phyloP scores from a whole-genome alignment of 2,888 invertebrate species.

The Anthrax anthrax region DNA sequence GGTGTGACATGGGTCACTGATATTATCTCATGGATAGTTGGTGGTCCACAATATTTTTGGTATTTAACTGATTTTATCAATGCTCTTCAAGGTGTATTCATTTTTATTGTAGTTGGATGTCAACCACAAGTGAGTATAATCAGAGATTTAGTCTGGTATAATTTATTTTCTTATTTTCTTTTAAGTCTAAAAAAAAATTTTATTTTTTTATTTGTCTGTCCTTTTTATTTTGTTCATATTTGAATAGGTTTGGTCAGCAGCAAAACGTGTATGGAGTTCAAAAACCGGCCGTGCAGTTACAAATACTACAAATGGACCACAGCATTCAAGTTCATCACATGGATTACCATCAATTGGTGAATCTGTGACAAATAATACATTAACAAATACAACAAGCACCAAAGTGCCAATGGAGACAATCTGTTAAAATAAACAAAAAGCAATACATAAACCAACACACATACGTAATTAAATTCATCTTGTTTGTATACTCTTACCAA shows the following conservation, averaged over 20 bases:
- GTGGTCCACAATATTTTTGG: conserved; percentile 69
- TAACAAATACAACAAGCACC: conserved; percentile 39
- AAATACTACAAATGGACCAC: conserved; percentile 46
- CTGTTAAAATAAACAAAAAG: conserved; percentile 33
- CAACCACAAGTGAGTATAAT: conserved; percentile 64
- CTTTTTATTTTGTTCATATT: conserved; percentile 4
- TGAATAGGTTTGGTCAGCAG: conserved; percentile 46
- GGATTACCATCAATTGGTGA: conserved; percentile 70
- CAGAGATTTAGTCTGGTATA: too few species aligned
- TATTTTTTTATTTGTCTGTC: neutral
- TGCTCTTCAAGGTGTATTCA: conserved; percentile 74
- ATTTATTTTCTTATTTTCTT: too few species aligned
- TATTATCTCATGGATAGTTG: conserved; percentile 69
- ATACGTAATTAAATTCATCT: neutral
- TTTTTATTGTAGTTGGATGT: conserved; percentile 77
- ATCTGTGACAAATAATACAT: conserved; percentile 54
- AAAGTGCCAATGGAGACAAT: conserved; percentile 48
- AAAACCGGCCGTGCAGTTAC: conserved; percentile 39
- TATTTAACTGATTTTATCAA: conserved; percentile 74
- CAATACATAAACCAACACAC: neutral
- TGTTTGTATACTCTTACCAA: neutral
- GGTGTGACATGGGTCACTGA: conserved; percentile 69
- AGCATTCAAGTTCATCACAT: conserved; percentile 62
- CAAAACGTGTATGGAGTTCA: conserved; percentile 50
- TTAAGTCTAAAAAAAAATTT: too few species aligned